Evolutionary conservation across 2,888 invertebrate species (phyloP), one percentile per base, ranked within the genome.

Genomic region (Lobophora halterata): DNA sequence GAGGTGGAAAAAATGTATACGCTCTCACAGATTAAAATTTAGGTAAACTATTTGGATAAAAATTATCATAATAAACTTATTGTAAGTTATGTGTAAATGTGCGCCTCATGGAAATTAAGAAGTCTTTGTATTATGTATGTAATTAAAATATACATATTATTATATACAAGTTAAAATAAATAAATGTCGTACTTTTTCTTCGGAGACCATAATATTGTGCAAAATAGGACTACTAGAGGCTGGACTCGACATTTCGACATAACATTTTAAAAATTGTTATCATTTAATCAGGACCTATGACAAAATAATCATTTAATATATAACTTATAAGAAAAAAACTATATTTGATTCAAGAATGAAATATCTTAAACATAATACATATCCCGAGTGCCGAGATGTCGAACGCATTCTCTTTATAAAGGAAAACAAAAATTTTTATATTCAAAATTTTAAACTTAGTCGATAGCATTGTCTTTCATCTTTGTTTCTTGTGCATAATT

Each of bases 61-160:
- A 81, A 82, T 46, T 49, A 79, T 72, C 81, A 80, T 76, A 77
- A 75, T 86, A 86, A 78, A 81, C 59, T 72, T 74, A 72, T 58
- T 73, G 78, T 83, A 85, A 82, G 78, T 70, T 77, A 80, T 71
- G 78, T 86, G 80, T 87, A 81, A 69, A 70, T 81, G 85, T 80
- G 79, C 79, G 87, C 85, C 86, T 86, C 85, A 75, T 78, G 77
- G 57, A 81, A 80, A 75, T 78, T 81, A 81, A 83, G 75, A 78
- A 79, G 66, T 86, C 83, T 86, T 87, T 86, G 87, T 87, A 86
- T 77, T 82, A 69, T 81, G 79, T 85, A 81, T 83, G 79, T 85
- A 85, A 82, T 75, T 80, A 69, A 86, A 81, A 77, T 86, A 86
- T 86, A 87, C 83, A 86, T 83, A 83, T 81, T 85, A 85, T 83